These are phyloP conservation scores for Ochlodes sylvanus DNA, from an alignment of 2,888 invertebrate species.

Conservation along the genomic window DNA sequence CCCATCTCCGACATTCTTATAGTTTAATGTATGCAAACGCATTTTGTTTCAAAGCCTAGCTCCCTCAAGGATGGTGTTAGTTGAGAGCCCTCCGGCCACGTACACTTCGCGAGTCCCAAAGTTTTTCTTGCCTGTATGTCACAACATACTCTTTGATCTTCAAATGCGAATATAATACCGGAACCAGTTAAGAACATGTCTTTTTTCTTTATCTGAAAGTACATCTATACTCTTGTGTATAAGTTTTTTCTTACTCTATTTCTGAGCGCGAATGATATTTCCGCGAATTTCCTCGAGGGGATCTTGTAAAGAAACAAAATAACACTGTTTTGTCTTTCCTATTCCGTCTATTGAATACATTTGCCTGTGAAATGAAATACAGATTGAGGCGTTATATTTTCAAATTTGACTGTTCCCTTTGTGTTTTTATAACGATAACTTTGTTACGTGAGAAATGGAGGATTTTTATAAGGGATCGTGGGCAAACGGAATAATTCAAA, in stretches of 20 bases:
- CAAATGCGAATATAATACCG: conserved; percentile 83
- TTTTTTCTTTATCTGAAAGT: conserved; percentile 64
- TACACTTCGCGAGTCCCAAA: conserved; percentile 64
- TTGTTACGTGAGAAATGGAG: conserved; percentile 49
- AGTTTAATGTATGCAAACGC: conserved; percentile 85
- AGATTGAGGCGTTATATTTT: conserved; percentile 59
- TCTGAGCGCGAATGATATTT: conserved; percentile 55
- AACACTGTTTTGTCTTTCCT: conserved; percentile 67
- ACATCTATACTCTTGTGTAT: conserved; percentile 55
- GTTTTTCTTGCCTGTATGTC: conserved; percentile 75
- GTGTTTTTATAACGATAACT: conserved; percentile 50
- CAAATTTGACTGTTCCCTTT: conserved; percentile 53
- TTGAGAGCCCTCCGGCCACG: conserved; percentile 72
- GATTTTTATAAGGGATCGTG: conserved; percentile 44
- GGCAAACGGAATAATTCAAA: conserved; percentile 59
- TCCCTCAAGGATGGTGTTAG: conserved; percentile 78
- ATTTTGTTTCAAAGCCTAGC: conserved; percentile 84
- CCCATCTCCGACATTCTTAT: conserved; percentile 80
- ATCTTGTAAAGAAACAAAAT: conserved; percentile 62
- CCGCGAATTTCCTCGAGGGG: conserved; percentile 60
- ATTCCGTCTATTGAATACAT: conserved; percentile 66
- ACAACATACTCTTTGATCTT: conserved; percentile 83
- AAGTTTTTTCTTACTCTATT: conserved; percentile 57
- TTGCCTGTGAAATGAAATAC: conserved; percentile 63
- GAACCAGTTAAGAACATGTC: conserved; percentile 74